Percentiles rank a stretch among this genome's conserved stretches.
These are phyloP conservation scores for Pelusios castaneus DNA, from an alignment of 2,113 vertebrate genomes.

Conservation along the genomic window DNA sequence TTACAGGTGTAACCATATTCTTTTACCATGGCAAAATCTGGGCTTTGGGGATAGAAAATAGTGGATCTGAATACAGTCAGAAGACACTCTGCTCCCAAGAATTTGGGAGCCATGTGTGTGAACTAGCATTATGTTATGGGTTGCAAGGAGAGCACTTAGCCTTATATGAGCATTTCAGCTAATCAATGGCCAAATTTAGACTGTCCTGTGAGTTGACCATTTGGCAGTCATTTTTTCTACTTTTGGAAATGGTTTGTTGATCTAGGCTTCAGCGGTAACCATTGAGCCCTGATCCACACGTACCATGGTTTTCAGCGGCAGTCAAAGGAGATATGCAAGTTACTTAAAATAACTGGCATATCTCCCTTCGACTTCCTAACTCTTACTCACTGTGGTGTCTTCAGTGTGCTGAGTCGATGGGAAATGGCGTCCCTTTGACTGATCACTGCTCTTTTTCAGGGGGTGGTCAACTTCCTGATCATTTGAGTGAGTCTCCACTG, in stretches of 20 bases:
- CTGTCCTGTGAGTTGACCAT: accelerated
- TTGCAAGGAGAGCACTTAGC: background rate
- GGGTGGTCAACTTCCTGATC: too few species aligned
- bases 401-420: too few species aligned
- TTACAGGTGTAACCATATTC: background rate
- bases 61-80: background rate
- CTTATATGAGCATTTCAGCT: accelerated
- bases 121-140: too few species aligned
- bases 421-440: too few species aligned
- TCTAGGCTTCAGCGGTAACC: background rate
- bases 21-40: background rate
- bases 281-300: too few species aligned
- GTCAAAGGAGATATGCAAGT: too few species aligned
- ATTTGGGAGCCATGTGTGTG: background rate
- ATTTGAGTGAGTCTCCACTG: too few species aligned
- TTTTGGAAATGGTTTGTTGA: background rate
- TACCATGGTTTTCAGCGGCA: too few species aligned
- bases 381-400: too few species aligned
- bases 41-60: background rate
- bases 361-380: too few species aligned
- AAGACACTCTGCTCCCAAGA: accelerated
- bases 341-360: too few species aligned
- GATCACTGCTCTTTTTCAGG: too few species aligned
- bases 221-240: background rate
- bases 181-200: accelerated